Evolutionary conservation across 2,888 invertebrate species (phyloP).

Genomic region (Lasioglossum zephyrum): DNA sequence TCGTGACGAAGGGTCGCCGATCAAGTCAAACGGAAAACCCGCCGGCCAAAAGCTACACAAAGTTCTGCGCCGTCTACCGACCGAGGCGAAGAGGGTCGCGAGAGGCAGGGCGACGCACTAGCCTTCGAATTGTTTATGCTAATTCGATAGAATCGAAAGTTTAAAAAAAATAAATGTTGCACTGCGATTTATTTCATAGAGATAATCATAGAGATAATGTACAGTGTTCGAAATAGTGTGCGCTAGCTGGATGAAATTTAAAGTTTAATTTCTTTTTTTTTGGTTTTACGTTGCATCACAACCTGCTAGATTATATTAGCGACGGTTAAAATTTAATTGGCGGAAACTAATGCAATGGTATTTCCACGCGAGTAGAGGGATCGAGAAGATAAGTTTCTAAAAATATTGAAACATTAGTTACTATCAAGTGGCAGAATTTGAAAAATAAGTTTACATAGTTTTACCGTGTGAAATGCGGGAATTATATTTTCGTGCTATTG

Average conservation of each 20-base stretch:
- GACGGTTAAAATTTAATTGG: background rate
- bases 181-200: background rate
- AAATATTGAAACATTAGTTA: too few relatives aligned
- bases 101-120: background rate
- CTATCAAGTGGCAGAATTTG: background rate
- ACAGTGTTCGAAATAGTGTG: background rate
- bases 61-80: slow-evolving; percentile 46
- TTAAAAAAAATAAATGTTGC: background rate
- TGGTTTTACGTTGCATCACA: too few relatives aligned
- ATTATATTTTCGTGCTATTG: background rate
- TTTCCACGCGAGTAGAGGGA: background rate
- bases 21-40: background rate
- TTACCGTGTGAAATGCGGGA: background rate
- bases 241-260: background rate
- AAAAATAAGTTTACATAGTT: background rate
- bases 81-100: slow-evolving; percentile 35
- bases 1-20: background rate
- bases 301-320: too few relatives aligned
- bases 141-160: background rate
- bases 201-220: too few relatives aligned
- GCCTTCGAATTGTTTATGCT: background rate
- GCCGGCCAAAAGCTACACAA: background rate
- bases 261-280: background rate
- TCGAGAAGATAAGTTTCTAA: background rate
- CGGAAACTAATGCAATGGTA: background rate